Evolutionary conservation across 2,113 vertebrate genomes (phyloP).

Genomic region (Sialia sialis): DNA sequence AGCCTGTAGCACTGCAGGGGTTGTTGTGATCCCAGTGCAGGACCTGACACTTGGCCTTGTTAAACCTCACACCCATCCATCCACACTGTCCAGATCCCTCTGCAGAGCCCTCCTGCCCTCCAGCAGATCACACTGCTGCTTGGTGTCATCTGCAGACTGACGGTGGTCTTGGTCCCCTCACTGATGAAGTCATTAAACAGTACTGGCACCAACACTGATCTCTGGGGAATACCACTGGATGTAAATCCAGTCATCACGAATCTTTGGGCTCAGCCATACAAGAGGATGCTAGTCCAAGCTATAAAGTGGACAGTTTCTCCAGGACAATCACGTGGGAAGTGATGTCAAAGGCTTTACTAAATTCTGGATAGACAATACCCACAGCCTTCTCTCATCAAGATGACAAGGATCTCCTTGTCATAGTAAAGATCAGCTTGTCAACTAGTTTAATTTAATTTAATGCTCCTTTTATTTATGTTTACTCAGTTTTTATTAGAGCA

Average conservation of each 20-base stretch:
- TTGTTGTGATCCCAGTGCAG: neutral
- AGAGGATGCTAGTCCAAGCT: neutral
- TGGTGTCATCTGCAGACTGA: neutral
- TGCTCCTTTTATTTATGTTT: slow-evolving; percentile 63
- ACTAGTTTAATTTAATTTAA: slow-evolving; percentile 60
- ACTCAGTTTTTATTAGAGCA: slow-evolving; percentile 56
- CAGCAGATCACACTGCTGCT: neutral
- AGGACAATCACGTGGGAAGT: neutral
- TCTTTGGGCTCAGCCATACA: neutral
- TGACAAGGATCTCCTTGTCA: neutral
- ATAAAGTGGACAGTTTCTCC: neutral
- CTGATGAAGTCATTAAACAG: neutral
- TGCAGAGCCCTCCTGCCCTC: neutral
- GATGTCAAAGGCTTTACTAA: neutral
- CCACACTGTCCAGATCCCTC: neutral
- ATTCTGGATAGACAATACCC: neutral
- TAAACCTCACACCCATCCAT: neutral
- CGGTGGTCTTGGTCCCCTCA: neutral
- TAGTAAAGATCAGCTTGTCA: neutral
- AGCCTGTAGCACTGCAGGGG: neutral
- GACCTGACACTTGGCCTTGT: neutral
- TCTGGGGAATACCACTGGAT: neutral
- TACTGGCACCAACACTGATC: neutral
- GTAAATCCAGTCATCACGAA: neutral
- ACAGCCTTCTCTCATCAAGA: neutral